Evolutionary conservation across 2,797 vertebrate species (phyloP).

Genomic region (Hippoglossus hippoglossus): DNA sequence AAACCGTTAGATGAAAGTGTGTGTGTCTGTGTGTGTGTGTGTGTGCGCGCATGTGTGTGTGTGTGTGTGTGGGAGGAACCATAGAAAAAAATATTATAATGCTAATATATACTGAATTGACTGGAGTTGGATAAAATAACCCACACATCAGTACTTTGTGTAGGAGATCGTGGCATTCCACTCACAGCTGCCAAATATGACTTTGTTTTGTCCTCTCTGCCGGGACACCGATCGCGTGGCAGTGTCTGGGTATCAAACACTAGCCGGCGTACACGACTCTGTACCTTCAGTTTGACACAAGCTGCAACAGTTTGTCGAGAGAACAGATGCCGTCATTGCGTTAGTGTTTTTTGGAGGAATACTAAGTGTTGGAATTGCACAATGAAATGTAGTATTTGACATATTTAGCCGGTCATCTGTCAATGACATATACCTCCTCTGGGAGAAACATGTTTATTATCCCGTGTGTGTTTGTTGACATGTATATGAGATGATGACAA

Average conservation of each 20-base stretch:
- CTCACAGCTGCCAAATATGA: slow-evolving; percentile 28
- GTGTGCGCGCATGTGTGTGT: slow-evolving; percentile 12
- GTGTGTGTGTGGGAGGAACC: slow-evolving; percentile 43
- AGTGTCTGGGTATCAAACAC: slow-evolving; percentile 37
- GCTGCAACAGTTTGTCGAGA: slow-evolving; percentile 37
- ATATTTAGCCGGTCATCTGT: slow-evolving; percentile 39
- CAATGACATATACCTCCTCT: slow-evolving; percentile 34
- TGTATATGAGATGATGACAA: slow-evolving; percentile 42
- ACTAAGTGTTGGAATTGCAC: slow-evolving; percentile 41
- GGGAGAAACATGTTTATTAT: slow-evolving; percentile 18
- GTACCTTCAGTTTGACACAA: slow-evolving; percentile 21
- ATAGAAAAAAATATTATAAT: slow-evolving; percentile 66
- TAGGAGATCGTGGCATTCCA: slow-evolving; percentile 16
- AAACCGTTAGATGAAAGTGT: slow-evolving; percentile 36
- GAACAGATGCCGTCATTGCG: slow-evolving; percentile 18
- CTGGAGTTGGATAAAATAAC: slow-evolving; percentile 42
- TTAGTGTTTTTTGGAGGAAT: slow-evolving; percentile 8
- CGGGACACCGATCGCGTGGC: slow-evolving; percentile 13
- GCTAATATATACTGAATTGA: slow-evolving; percentile 66
- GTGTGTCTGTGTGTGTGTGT: slow-evolving; percentile 9
- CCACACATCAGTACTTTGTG: slow-evolving; percentile 50
- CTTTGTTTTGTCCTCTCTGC: neutral
- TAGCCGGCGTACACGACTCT: slow-evolving; percentile 1
- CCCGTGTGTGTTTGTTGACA: slow-evolving; percentile 17
- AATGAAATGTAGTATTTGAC: slow-evolving; percentile 21